phyloP scores from a whole-genome alignment of 2,888 invertebrate genomes.

The Melipona bicolor region DNA sequence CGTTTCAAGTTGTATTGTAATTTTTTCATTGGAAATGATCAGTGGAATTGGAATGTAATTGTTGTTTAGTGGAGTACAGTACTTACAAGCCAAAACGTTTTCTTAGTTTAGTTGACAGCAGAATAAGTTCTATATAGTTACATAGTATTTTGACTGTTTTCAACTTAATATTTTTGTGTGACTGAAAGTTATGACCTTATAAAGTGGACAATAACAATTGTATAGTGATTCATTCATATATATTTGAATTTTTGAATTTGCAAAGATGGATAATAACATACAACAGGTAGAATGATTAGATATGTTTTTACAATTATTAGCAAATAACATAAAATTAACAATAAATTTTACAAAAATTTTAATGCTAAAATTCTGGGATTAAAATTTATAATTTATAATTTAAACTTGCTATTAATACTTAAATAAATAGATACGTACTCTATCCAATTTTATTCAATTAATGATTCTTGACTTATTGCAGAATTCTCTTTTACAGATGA shows the following conservation, averaged over 20 bases:
- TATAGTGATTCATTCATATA: constrained; percentile 1
- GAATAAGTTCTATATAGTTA: constrained; percentile 13
- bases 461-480: constrained; percentile 3
- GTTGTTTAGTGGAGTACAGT: constrained; percentile 24
- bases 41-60: constrained; percentile 59
- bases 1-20: constrained; percentile 53
- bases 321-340: neutral
- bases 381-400: neutral
- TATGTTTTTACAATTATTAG: neutral
- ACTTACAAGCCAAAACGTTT: constrained; percentile 27
- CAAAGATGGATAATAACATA: constrained; percentile 17
- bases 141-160: constrained; percentile 24
- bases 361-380: constrained; percentile 1
- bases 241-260: neutral
- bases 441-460: constrained; percentile 1
- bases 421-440: neutral
- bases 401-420: neutral
- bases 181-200: neutral
- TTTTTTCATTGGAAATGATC: constrained; percentile 56
- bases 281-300: constrained; percentile 30
- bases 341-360: constrained; percentile 7
- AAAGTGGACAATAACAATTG: constrained; percentile 11
- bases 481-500: constrained; percentile 70
- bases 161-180: constrained; percentile 10
- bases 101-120: constrained; percentile 12